Evolutionary conservation across 2,888 invertebrate species (phyloP), one percentile per base, ranked within the genome.

Genomic region (Leptothorax acervorum): DNA sequence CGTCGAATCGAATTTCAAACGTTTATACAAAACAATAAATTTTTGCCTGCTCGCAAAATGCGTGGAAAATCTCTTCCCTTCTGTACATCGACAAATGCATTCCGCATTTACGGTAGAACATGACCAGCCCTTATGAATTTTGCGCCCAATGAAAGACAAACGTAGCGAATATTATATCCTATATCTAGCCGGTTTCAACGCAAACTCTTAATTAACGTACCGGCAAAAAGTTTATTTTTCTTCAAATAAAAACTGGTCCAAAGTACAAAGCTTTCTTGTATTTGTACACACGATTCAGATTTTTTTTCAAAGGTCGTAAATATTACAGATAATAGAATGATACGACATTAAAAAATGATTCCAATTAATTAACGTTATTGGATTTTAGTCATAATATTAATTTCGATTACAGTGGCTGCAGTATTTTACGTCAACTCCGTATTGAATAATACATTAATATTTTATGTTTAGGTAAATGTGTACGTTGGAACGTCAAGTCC

Each of bases 391-490:
- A 9, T 28, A 66, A 45, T 11, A 42, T 76, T 53, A 31, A 42
- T 35, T 45, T 78, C 9, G 8, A 31, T 15, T 45, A 15, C n/a
- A 31, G 31, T 18, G 65, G 12, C 12, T 42, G 18, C 9, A 3
- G 12, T 23, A 23, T 45, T 65, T 65, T 2, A 11, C 1, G 8
- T 65, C 9, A 23, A 42, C 42, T 42, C 15, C 28, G 15, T 45
- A 23, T 66, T 8, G 28, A 45, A 23, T 45, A 66, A 57, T 23
- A 23, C 18, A 23, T 31, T 42, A 18, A 5, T 48, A 42, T 79
- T 48, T 39, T 79, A 9, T 73, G 60, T 79, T 55, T 87, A 92
- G 91, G 85, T 89, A 88, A 86, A 91, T 89, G 89, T 82, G 78
- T 78, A 88, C 83, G 71, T 79, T 83, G 82, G 28, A 83, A 73